These are phyloP conservation scores for Calameuta pallipes DNA, from an alignment of 2,888 invertebrate species.

Conservation along the genomic window DNA sequence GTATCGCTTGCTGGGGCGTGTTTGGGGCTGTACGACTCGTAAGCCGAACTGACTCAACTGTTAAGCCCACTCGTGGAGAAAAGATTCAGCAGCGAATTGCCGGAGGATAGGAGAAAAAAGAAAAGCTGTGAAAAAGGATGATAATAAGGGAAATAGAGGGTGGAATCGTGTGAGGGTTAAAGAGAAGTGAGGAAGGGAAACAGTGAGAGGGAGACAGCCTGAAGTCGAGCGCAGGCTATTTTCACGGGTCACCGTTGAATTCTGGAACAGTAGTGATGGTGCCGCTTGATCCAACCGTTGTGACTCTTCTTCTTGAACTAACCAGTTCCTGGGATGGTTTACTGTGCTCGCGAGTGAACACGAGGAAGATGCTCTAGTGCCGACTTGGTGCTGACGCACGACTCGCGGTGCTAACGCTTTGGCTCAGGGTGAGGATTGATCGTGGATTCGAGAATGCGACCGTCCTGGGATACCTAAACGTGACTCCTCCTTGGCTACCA, in stretches of 20 bases:
- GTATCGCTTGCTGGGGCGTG: conserved; percentile 47
- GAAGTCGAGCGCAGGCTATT: neutral
- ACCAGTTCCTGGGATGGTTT: neutral
- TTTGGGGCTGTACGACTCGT: conserved; percentile 28
- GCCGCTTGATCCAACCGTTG: conserved; percentile 11
- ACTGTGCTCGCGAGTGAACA: neutral
- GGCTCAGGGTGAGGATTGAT: neutral
- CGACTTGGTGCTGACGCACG: too few relatives aligned
- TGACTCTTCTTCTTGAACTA: neutral
- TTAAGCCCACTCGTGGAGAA: neutral
- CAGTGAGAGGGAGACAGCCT: neutral
- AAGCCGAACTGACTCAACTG: conserved; percentile 11
- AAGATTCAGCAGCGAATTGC: neutral
- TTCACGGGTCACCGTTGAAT: conserved; percentile 18
- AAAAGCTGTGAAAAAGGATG: neutral
- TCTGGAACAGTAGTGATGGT: conserved; percentile 14
- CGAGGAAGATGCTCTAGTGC: neutral
- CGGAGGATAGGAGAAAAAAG: neutral
- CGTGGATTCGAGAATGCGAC: neutral
- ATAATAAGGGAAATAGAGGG: conserved; percentile 1
- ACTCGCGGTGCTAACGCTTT: neutral
- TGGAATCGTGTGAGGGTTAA: neutral
- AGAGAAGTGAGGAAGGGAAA: neutral
- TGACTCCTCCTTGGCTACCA: neutral
- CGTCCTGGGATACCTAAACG: neutral